Conservation (phyloP, 2,797 vertebrate species). For the Falco naumanni region DNA sequence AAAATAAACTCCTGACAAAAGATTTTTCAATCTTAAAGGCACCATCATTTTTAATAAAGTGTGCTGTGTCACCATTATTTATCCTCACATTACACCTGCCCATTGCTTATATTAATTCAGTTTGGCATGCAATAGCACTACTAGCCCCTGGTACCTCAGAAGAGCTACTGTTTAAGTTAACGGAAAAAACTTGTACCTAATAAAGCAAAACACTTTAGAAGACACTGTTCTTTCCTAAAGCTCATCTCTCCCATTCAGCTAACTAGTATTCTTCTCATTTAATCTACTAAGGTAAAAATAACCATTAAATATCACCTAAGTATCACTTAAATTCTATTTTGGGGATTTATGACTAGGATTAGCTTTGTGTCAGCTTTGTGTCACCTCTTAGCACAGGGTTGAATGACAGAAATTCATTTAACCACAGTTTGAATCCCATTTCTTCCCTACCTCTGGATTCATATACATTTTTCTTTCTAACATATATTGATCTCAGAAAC, state of each 20-base stretch:
- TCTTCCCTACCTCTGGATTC: constrained; percentile 31
- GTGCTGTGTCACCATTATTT: neutral
- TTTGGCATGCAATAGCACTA: neutral
- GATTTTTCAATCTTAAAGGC: neutral
- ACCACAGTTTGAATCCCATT: constrained; percentile 56
- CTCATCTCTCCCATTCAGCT: neutral
- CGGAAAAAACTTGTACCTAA: neutral
- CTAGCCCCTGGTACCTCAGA: neutral
- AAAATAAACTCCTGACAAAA: neutral
- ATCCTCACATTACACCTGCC: neutral
- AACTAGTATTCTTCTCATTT: constrained; percentile 1
- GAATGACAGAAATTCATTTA: constrained; percentile 60
- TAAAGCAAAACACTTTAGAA: neutral
- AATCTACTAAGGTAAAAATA: constrained; percentile 49
- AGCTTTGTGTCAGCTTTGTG: constrained; percentile 45
- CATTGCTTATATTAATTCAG: neutral
- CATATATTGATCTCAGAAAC: constrained; percentile 18
- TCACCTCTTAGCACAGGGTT: constrained; percentile 29
- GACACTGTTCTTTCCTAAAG: neutral
- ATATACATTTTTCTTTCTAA: constrained; percentile 42
- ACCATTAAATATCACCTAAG: constrained; percentile 47
- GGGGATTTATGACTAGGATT: constrained; percentile 62
- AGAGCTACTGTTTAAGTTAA: neutral
- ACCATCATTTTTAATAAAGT: neutral
- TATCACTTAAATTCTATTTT: constrained; percentile 59